These are phyloP conservation scores for Halcyon leucocephala DNA, from an alignment of 2,797 vertebrate genomes.

Conservation along the genomic window DNA sequence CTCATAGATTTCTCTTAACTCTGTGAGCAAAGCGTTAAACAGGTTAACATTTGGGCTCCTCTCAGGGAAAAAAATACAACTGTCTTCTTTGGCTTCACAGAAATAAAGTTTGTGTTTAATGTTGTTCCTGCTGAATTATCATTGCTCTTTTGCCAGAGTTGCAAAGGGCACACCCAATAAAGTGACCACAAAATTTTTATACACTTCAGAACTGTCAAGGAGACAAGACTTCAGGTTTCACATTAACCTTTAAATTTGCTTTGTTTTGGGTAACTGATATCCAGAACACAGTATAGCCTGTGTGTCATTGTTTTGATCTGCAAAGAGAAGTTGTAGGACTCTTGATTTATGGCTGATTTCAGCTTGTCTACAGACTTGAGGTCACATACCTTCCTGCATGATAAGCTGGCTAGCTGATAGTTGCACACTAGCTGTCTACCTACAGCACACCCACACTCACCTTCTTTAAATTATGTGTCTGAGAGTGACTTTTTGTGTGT, in stretches of 20 bases:
- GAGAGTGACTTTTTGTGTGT: neutral
- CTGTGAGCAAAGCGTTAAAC: neutral
- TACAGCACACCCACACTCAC: neutral
- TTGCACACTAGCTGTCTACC: neutral
- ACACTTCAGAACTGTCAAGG: neutral
- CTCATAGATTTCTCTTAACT: neutral
- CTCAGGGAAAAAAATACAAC: neutral
- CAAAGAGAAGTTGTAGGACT: neutral
- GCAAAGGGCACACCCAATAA: neutral
- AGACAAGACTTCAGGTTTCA: neutral
- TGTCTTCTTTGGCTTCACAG: neutral
- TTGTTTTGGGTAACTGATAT: neutral
- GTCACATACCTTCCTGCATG: neutral
- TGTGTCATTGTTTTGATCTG: neutral
- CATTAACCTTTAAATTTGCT: neutral
- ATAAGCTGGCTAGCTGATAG: neutral
- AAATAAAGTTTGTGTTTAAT: neutral
- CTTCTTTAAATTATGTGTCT: neutral
- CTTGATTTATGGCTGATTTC: neutral
- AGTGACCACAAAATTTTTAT: neutral
- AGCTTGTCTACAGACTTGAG: neutral
- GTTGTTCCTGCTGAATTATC: neutral
- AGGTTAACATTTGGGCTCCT: neutral
- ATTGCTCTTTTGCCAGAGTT: neutral
- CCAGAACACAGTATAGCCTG: neutral